Evolutionary conservation across 2,888 invertebrate species (phyloP).

Genomic region (Ophion ellenae): DNA sequence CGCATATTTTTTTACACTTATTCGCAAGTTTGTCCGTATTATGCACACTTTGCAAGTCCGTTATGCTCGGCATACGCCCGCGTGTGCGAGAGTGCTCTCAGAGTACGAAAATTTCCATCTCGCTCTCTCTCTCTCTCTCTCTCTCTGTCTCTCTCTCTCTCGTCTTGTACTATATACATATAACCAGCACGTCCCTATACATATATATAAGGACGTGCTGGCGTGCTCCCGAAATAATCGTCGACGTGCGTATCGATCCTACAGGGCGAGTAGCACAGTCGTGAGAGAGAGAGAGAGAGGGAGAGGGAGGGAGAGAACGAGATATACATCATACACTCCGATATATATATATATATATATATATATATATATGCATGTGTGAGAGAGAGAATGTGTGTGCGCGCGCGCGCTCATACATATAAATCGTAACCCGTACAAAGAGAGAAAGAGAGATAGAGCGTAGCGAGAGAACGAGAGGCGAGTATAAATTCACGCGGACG

Average conservation of each 20-base stretch:
- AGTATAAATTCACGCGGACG: conserved; percentile 65
- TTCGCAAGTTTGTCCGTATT: no score
- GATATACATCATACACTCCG: conserved; percentile 23
- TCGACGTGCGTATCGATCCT: conserved; percentile 72
- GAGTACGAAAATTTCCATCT: background rate
- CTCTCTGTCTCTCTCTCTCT: no score
- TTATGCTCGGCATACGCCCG: no score
- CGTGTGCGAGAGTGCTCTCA: no score
- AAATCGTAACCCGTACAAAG: conserved; percentile 30
- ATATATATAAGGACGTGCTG: conserved; percentile 52
- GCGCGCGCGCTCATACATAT: background rate
- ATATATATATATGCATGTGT: background rate
- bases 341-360: background rate
- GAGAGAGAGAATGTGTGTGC: background rate
- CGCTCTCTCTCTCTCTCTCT: background rate
- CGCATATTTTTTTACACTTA: no score
- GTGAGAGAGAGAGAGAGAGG: conserved; percentile 17
- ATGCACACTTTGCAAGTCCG: no score
- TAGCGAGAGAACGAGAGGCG: conserved; percentile 35
- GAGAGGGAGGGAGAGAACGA: no score
- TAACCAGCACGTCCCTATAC: conserved; percentile 2
- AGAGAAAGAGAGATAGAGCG: conserved; percentile 40
- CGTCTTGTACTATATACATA: no score
- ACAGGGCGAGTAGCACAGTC: conserved; percentile 61
- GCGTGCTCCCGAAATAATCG: conserved; percentile 73